Base-by-base conservation (phyloP, 53 echinoderm and acorn worm genomes). In the Henricia sp. region DNA sequence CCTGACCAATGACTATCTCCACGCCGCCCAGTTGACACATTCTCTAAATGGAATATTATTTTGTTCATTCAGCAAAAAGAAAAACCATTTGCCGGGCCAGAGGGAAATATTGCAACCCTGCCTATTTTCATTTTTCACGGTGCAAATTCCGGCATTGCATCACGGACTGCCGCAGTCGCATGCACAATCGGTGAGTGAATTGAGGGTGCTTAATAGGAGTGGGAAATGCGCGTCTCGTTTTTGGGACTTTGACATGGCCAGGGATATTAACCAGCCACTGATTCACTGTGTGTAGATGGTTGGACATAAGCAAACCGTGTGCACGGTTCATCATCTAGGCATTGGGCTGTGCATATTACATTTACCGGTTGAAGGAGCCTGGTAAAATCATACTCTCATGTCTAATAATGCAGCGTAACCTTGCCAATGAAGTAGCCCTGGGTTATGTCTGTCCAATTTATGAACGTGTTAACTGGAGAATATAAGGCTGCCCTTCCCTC, bases 91-190 rank as follows among this genome's bases (percentile, higher is more conserved):
- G 36, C 40, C 57, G 74, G 52, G 59, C 25, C 40, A 51, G 12
- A 43, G 46, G 43, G 19, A 24, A 59, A 56, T 56, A 76, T 62
- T 63, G 60, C 64, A 63, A 63, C 62, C 64, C 50, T 64, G 80
- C 64, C 80, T 19, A 30, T 80, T 80, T 80, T 57, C 62, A 80
- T 80, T 80, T 80, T 37, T 63, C 32, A 80, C 64, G 80, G 80
- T 62, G 64, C 78, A 19, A 30, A 33, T 78, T 20, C 48, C 11
- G 6, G 27, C 13, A 25, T 52, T 63, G 23, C 8, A 52, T 12
- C 19, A 48, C 25, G 44, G 64, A 35, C 33, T 64, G 30, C 48
- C 50, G 50, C 64, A 17, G 80, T 48, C 46, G 23, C 46, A 64
- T 63, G 41, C 2, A 35, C 36, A 20, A 37, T n/a, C n/a, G n/a